phyloP scores from a whole-genome alignment of 2,113 vertebrate species.

The Menidia beryllina region DNA sequence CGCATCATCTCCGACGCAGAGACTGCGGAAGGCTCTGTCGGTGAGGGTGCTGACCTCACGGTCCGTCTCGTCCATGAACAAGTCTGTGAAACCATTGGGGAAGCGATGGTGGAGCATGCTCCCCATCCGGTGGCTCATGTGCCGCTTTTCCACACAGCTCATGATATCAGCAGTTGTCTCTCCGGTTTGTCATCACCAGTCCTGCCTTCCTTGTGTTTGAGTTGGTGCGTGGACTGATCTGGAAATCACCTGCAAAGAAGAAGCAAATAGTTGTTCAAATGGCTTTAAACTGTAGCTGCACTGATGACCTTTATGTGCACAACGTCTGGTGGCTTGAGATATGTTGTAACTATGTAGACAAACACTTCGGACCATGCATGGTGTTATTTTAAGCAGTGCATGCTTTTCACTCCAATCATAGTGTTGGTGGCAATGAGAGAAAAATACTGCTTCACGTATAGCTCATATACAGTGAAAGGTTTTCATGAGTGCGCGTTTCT shows the following conservation, averaged over 20 bases:
- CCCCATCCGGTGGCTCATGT: slow-evolving; percentile 68
- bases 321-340: slow-evolving; percentile 37
- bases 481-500: neutral
- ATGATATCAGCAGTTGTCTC: slow-evolving; percentile 61
- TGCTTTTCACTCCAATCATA: slow-evolving; percentile 42
- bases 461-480: neutral
- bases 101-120: slow-evolving; percentile 90
- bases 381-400: slow-evolving; percentile 77
- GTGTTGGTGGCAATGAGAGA: slow-evolving; percentile 21
- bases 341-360: slow-evolving; percentile 65
- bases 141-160: slow-evolving; percentile 79
- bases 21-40: slow-evolving; percentile 92
- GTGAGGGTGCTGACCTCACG: slow-evolving; percentile 96
- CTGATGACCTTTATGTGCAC: slow-evolving; percentile 68
- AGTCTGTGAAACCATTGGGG: slow-evolving; percentile 87
- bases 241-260: slow-evolving; percentile 49
- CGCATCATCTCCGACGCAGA: slow-evolving; percentile 92
- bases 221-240: too few species aligned
- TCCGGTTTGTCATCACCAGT: slow-evolving; percentile 52
- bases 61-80: slow-evolving; percentile 94
- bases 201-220: slow-evolving; percentile 10
- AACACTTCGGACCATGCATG: slow-evolving; percentile 67
- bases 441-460: slow-evolving; percentile 9
- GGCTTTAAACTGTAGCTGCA: slow-evolving; percentile 38
- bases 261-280: slow-evolving; percentile 9